Conservation (phyloP, 2,888 invertebrate species). For the Anagyrus pseudococci region DNA sequence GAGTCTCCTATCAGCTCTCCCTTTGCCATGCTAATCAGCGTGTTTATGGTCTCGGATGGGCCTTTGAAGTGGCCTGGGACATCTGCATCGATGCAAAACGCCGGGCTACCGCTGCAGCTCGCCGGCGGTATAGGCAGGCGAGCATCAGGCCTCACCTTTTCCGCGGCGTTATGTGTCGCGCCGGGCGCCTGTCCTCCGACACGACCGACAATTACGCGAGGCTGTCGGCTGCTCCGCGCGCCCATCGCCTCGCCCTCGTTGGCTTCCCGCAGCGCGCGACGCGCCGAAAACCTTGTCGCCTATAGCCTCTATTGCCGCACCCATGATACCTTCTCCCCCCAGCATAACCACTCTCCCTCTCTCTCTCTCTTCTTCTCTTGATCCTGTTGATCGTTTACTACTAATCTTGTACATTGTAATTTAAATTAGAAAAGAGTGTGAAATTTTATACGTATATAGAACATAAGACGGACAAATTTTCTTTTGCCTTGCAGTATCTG, state of each 20-base stretch:
- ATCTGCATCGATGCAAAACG: constrained; percentile 51
- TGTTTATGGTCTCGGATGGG: constrained; percentile 50
- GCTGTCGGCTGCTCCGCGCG: background rate
- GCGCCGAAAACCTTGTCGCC: no score
- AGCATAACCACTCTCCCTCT: no score
- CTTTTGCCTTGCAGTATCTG: no score
- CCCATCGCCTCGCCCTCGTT: no score
- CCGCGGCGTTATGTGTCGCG: constrained; percentile 44
- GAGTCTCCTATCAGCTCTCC: constrained; percentile 39
- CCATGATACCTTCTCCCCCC: no score
- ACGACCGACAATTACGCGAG: constrained; percentile 50
- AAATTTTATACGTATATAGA: no score
- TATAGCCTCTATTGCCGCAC: no score
- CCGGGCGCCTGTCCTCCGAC: constrained; percentile 45
- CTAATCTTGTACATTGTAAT: no score
- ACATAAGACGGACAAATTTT: no score
- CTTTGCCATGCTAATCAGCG: constrained; percentile 54
- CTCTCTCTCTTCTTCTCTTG: no score
- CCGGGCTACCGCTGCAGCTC: constrained; percentile 8
- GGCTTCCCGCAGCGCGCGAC: background rate
- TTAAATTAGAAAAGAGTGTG: no score
- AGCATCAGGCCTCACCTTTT: constrained; percentile 38
- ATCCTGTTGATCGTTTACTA: no score
- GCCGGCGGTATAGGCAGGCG: constrained; percentile 24
- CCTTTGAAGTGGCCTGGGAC: constrained; percentile 52